Evolutionary conservation across 2,888 invertebrate species (phyloP).

Genomic region (Folsomia manolachei): DNA sequence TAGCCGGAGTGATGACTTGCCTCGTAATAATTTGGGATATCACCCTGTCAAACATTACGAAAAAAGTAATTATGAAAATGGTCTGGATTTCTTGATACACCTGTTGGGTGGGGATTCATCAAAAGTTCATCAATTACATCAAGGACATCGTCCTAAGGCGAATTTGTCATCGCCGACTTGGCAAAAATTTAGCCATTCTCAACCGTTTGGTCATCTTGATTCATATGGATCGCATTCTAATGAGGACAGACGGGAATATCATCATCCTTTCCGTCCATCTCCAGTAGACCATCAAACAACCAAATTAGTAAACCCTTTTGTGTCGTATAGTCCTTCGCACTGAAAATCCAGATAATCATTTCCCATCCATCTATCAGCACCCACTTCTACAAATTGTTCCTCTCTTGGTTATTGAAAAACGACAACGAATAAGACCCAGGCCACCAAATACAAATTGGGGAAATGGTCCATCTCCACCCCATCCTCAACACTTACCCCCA

Average conservation of each 20-base stretch:
- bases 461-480: neutral
- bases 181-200: no score
- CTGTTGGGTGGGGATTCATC: neutral
- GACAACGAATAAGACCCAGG: neutral
- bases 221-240: no score
- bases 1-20: neutral
- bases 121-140: neutral
- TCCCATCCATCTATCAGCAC: neutral
- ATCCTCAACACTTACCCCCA: neutral
- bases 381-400: neutral
- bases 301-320: no score
- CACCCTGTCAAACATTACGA: neutral
- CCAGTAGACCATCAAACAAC: neutral
- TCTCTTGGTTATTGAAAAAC: neutral
- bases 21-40: neutral
- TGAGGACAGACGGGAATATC: no score
- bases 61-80: neutral
- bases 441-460: neutral
- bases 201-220: no score
- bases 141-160: neutral
- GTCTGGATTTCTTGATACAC: neutral
- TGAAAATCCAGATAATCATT: no score
- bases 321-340: no score
- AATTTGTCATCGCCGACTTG: no score
- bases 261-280: no score